Evolutionary conservation across 2,113 vertebrate genomes (phyloP).

Genomic region (Anarrhichthys ocellatus): DNA sequence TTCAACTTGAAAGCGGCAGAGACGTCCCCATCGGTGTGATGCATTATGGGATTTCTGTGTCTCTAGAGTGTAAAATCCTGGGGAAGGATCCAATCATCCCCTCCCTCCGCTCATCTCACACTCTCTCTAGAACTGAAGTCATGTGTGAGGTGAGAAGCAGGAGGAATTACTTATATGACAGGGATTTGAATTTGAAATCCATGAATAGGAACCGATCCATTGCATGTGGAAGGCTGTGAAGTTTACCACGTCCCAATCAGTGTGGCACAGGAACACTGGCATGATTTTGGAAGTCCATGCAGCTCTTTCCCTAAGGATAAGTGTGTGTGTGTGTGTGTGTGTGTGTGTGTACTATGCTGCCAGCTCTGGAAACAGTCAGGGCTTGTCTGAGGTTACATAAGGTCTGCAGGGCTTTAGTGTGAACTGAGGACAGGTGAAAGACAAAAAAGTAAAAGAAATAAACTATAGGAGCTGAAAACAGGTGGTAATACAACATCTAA

Average conservation of each 20-base stretch:
- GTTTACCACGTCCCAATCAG: background rate
- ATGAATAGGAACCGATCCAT: background rate
- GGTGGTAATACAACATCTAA: background rate
- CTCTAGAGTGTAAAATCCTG: constrained; percentile 34
- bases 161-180: constrained; percentile 9
- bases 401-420: constrained; percentile 35
- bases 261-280: background rate
- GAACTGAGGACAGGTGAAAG: constrained; percentile 34
- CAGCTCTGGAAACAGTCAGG: constrained; percentile 14
- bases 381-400: constrained; percentile 52
- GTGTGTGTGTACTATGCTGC: background rate
- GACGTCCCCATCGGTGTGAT: background rate
- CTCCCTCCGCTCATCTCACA: constrained; percentile 12
- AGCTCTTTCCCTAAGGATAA: constrained; percentile 9
- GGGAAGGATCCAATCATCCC: constrained; percentile 11
- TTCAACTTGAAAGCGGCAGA: constrained; percentile 33
- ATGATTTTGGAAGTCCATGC: background rate
- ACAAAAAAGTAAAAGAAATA: constrained; percentile 26
- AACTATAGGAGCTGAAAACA: background rate
- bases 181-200: background rate
- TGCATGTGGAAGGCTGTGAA: background rate
- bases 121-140: constrained; percentile 1
- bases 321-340: background rate
- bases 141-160: constrained; percentile 1
- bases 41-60: constrained; percentile 41